phyloP scores from a whole-genome alignment of 2,113 vertebrate species.

The Tinamus guttatus region DNA sequence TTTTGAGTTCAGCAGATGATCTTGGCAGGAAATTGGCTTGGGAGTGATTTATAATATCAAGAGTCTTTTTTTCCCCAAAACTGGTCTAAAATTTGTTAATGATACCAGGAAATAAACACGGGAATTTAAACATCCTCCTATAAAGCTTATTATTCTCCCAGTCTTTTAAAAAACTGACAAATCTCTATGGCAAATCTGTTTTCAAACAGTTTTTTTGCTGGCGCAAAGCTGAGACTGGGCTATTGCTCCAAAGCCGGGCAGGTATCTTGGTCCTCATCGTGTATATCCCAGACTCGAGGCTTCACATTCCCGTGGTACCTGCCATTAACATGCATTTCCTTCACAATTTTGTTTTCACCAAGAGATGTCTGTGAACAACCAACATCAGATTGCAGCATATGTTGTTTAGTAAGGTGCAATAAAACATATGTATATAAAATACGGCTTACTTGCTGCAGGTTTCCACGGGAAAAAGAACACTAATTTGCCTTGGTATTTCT shows the following conservation, averaged over 20 bases:
- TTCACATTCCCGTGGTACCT: background rate
- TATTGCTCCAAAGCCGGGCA: background rate
- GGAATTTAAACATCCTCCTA: background rate
- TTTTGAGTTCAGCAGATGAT: background rate
- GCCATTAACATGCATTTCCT: background rate
- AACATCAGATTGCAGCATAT: background rate
- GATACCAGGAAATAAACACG: background rate
- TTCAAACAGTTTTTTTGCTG: background rate
- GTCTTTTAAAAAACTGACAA: fast-evolving
- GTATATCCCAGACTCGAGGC: background rate
- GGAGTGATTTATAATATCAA: background rate
- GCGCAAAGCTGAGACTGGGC: background rate
- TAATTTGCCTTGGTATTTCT: background rate
- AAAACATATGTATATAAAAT: background rate
- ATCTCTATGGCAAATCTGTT: background rate
- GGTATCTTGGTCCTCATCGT: background rate
- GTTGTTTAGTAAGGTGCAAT: background rate
- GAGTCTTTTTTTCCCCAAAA: background rate
- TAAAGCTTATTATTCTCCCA: background rate
- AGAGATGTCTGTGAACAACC: background rate
- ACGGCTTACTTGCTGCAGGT: background rate
- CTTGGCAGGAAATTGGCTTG: background rate
- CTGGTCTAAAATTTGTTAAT: background rate
- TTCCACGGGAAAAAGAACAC: background rate
- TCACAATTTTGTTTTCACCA: background rate